Evolutionary conservation across 1,140 invertebrate genomes (phyloP).

Genomic region (Drosophila guanche): DNA sequence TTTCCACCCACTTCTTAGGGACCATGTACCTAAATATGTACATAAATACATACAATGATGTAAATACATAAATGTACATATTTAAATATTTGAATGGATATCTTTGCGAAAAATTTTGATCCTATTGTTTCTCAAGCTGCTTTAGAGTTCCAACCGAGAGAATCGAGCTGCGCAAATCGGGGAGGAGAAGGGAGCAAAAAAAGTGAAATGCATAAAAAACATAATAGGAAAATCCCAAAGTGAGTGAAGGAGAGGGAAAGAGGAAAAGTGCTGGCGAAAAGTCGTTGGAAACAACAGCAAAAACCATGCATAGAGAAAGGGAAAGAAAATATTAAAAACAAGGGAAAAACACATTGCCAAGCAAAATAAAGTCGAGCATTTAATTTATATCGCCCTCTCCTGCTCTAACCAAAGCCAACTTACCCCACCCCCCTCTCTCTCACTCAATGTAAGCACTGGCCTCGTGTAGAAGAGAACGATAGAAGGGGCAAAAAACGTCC

Average conservation of each 20-base stretch:
- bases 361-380: conserved; percentile 78
- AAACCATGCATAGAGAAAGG: conserved; percentile 39
- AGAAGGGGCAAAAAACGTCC: conserved; percentile 43
- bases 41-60: neutral
- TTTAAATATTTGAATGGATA: conserved; percentile 24
- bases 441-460: conserved; percentile 22
- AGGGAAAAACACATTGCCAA: conserved; percentile 59
- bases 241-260: conserved; percentile 30
- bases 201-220: conserved; percentile 11
- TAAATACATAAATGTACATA: neutral
- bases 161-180: conserved; percentile 53
- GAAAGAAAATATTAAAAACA: conserved; percentile 76
- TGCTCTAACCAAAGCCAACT: conserved; percentile 4
- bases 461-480: conserved; percentile 34
- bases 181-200: conserved; percentile 35
- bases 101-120: conserved; percentile 38
- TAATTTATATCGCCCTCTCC: conserved; percentile 71
- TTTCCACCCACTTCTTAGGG: conserved; percentile 1
- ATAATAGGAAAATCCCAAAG: neutral
- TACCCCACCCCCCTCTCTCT: neutral
- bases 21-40: neutral
- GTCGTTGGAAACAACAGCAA: conserved; percentile 23
- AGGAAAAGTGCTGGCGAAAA: conserved; percentile 37
- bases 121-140: conserved; percentile 47
- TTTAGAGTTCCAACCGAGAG: conserved; percentile 41